Base-by-base conservation (phyloP, 2,888 invertebrate genomes). In the Dynastes hyllus region DNA sequence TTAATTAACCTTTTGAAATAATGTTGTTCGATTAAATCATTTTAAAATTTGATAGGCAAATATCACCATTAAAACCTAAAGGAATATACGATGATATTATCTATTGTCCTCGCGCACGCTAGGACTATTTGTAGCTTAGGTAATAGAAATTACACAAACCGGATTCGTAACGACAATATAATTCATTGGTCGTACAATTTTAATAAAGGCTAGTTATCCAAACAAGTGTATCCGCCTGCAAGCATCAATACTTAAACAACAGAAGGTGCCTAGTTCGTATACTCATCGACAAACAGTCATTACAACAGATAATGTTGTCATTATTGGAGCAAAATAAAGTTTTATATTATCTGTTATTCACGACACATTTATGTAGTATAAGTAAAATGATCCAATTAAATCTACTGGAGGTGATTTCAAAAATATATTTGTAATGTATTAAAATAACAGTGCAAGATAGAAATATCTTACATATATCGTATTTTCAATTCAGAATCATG, bases 221-320 rank as follows among this genome's bases (percentile, higher is more conserved):
- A 55, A 65, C 65, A 32, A 65, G 29, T 29, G n/a, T n/a, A 65
- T 32, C 37, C 29, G 37, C 29, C 2, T 32, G 13, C 63, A 65
- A 65, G 45, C 45, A 65, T 65, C 29, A 65, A 65, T 65, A 65
- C 1, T 65, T 65, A 9, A 65, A 65, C 37, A 65, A 32, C 8
- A 45, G 8, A 8, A 29, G 9, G 65, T 65, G 37, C 37, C 13
- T 29, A 37, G 29, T 13, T n/a, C 29, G n/a, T 11, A 9, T 65
- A 29, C 2, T 29, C 32, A n/a, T 32, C 13, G 32, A 65, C 37
- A 65, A 65, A 29, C 16, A 65, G 65, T 65, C 65, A 32, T 65
- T 65, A 65, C n/a, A 45, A 45, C 45, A 45, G 45, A 37, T 11
- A 55, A 16, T 22, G 16, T 55, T 22, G 22, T 45, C 16, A 55